phyloP scores from a whole-genome alignment of 2,797 vertebrate genomes.

The Triplophysa bombifrons region DNA sequence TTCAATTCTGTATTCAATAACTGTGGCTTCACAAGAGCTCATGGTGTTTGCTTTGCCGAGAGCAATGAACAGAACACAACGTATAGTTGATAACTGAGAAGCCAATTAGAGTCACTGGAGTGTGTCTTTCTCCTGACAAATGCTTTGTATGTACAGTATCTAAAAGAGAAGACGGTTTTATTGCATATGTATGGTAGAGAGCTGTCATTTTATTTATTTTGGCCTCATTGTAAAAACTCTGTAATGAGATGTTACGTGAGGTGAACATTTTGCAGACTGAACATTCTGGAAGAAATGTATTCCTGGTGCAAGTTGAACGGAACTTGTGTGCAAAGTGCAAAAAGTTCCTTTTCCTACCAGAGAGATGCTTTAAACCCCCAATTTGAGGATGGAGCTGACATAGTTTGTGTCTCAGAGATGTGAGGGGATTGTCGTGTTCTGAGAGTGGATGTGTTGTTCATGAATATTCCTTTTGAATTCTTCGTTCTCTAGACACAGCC shows the following conservation, averaged over 20 bases:
- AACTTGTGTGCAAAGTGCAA: background rate
- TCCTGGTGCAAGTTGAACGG: background rate
- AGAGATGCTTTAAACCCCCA: constrained; percentile 19
- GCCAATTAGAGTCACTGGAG: constrained; percentile 78
- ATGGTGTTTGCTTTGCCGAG: constrained; percentile 60
- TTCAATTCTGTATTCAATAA: constrained; percentile 74
- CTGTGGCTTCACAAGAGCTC: constrained; percentile 74
- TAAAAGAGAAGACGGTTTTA: constrained; percentile 60
- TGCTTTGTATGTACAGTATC: constrained; percentile 68
- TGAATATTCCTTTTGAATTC: constrained; percentile 53
- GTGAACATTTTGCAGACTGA: constrained; percentile 10
- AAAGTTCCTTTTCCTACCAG: background rate
- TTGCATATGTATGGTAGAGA: constrained; percentile 15
- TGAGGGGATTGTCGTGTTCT: constrained; percentile 43
- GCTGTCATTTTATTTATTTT: constrained; percentile 22
- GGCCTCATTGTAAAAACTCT: constrained; percentile 17
- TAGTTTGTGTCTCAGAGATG: constrained; percentile 2
- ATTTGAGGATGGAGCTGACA: constrained; percentile 16
- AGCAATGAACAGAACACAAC: constrained; percentile 70
- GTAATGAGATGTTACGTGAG: constrained; percentile 28
- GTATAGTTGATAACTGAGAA: constrained; percentile 70
- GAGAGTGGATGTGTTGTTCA: constrained; percentile 40
- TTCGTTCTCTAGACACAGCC: constrained; percentile 34
- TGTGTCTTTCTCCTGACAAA: constrained; percentile 77
- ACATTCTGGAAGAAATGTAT: constrained; percentile 34